Conservation (phyloP, 1,140 invertebrate species). For the Dinoponera quadriceps region DNA sequence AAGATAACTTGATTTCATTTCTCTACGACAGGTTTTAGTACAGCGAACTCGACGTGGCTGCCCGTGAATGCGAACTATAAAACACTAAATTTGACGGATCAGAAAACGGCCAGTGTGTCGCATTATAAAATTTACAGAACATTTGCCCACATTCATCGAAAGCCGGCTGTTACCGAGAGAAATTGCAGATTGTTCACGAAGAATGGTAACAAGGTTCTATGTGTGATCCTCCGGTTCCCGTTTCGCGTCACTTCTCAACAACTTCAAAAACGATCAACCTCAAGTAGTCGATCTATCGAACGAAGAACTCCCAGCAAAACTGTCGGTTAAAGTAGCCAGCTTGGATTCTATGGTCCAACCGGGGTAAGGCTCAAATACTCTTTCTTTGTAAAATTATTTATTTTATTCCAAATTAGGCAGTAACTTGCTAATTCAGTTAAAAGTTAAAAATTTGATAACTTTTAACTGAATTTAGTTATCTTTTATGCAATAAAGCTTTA, state of each 20-base stretch:
- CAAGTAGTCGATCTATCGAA: conserved; percentile 81
- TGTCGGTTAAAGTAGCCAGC: neutral
- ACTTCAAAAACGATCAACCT: conserved; percentile 79
- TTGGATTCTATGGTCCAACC: neutral
- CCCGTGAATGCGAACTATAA: conserved; percentile 87
- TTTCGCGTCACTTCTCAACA: conserved; percentile 85
- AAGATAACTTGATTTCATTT: neutral
- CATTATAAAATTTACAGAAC: conserved; percentile 86
- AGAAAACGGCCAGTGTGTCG: conserved; percentile 80
- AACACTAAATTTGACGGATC: conserved; percentile 85
- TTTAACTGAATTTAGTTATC: too few relatives aligned
- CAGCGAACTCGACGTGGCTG: conserved; percentile 87
- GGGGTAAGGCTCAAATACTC: neutral
- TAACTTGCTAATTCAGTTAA: too few relatives aligned
- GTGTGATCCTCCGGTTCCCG: conserved; percentile 72
- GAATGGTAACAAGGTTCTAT: conserved; percentile 72
- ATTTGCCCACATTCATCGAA: conserved; percentile 81
- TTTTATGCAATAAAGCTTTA: too few relatives aligned
- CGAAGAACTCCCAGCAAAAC: neutral
- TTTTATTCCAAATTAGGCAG: neutral
- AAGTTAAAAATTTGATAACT: too few relatives aligned
- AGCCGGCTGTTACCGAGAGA: conserved; percentile 81
- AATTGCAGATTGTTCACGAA: conserved; percentile 76
- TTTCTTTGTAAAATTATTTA: conserved; percentile 9
- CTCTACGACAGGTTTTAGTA: conserved; percentile 86